Base-by-base conservation (phyloP, 1,140 invertebrate genomes). In the Dendrolimus kikuchii region DNA sequence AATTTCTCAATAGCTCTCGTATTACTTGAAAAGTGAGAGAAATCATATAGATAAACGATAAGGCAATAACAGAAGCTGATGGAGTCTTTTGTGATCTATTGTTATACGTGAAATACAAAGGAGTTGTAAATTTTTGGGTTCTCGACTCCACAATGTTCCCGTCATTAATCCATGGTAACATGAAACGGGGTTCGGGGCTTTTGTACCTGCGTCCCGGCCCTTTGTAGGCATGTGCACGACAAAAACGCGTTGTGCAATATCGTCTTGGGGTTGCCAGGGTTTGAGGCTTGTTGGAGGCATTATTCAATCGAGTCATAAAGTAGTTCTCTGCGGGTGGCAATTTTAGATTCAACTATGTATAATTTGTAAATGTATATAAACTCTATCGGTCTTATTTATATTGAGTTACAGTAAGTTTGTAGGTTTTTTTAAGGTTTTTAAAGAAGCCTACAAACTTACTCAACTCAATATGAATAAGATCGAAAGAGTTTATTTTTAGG, bases 91-190 rank as follows among this genome's bases (percentile, higher is more conserved):
- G 80, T 83, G 60, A 64, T 54, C 71, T 72, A 73, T 86, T 83
- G 77, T 83, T 74, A 60, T 46, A 59, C 10, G 47, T 49, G 50
- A 42, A 64, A 66, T 51, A 83, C 82, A 86, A 86, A 82, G 72
- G 74, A 80, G 76, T 86, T 82, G 79, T 84, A 81, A 83, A 81
- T 81, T 84, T 81, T 83, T 84, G 79, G 77, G 78, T 81, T 83
- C 82, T 86, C 79, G 81, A 78, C 76, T 81, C 74, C 71, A 80
- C 80, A 78, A 80, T 81, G 72, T 79, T 81, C 75, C 72, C 77
- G 78, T 74, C 79, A 76, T 82, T 78, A 81, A 79, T 82, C 74
- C 80, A 77, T 75, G 65, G 71, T 74, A 83, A 83, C 73, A 73
- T 60, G 80, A 86, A 67, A 62, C 79, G 75, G 74, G 71, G 70